Evolutionary conservation across 1,140 invertebrate species (phyloP).

Genomic region (Frieseomelitta varia): DNA sequence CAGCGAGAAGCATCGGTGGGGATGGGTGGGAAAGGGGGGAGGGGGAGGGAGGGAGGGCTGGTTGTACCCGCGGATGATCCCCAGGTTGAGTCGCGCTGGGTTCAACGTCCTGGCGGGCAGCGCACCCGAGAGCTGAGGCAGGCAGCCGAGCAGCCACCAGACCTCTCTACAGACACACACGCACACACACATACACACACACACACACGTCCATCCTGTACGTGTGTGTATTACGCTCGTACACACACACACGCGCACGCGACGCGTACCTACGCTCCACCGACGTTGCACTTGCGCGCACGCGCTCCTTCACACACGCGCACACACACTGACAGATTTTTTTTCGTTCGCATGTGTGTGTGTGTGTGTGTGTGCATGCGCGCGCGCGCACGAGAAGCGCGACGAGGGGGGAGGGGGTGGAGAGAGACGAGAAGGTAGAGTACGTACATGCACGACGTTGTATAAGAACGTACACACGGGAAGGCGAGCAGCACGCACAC

Average conservation of each 20-base stretch:
- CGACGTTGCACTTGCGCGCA: slow-evolving; percentile 32
- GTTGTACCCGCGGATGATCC: slow-evolving; percentile 80
- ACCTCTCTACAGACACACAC: slow-evolving; percentile 57
- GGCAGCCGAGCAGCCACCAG: slow-evolving; percentile 65
- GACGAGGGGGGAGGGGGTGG: not conserved
- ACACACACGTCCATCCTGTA: not conserved
- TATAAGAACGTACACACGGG: not conserved
- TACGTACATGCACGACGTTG: not conserved
- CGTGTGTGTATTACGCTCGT: not conserved
- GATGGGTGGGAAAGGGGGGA: not conserved
- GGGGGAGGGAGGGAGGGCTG: slow-evolving; percentile 21
- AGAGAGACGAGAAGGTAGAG: not conserved
- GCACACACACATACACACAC: slow-evolving; percentile 2
- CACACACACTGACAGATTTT: slow-evolving; percentile 27
- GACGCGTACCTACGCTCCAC: slow-evolving; percentile 42
- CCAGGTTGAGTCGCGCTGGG: slow-evolving; percentile 82
- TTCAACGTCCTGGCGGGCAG: slow-evolving; percentile 81
- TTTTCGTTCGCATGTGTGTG: slow-evolving; percentile 9
- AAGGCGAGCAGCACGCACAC: not conserved
- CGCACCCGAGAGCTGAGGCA: slow-evolving; percentile 78
- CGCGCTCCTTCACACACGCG: slow-evolving; percentile 50
- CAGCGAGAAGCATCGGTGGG: not conserved
- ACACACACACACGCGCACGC: slow-evolving; percentile 35
- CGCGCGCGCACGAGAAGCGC: too few species aligned
- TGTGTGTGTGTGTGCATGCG: too few species aligned